A percentile compares a stretch with the other conserved stretches of the same genome.
Evolutionary conservation across 2,888 invertebrate genomes (phyloP).

Genomic region (Petrophora chlorosata): DNA sequence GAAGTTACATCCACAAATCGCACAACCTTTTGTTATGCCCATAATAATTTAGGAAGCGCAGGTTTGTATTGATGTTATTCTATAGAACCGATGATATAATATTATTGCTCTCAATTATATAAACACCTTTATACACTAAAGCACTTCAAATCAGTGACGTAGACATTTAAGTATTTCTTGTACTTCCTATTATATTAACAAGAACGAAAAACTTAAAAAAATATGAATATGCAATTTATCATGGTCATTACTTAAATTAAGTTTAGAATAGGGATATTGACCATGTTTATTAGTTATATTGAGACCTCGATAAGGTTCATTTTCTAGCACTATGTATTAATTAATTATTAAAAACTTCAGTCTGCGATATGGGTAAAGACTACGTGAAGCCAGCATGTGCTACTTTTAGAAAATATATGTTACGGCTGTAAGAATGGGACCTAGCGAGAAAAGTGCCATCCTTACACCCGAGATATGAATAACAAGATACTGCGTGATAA

Average conservation of each 20-base stretch:
- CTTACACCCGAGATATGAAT: no score
- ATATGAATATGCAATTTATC: conserved; percentile 42
- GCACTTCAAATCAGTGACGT: conserved; percentile 6
- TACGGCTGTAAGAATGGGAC: no score
- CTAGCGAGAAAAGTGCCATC: no score
- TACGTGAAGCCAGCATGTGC: background rate
- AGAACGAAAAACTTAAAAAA: conserved; percentile 30
- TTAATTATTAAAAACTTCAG: conserved; percentile 38
- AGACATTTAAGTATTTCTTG: conserved; percentile 28
- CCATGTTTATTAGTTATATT: no score
- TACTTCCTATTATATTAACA: conserved; percentile 37
- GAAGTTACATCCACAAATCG: background rate
- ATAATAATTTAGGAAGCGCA: background rate
- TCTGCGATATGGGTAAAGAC: conserved; percentile 16
- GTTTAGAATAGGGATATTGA: no score
- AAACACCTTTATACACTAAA: background rate
- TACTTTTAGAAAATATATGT: no score
- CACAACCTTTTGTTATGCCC: no score
- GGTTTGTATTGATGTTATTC: no score
- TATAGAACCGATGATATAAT: conserved; percentile 2
- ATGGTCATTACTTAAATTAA: no score
- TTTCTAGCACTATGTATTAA: conserved; percentile 33
- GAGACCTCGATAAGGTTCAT: no score
- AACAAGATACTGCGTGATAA: no score
- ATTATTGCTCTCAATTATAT: conserved; percentile 1